A percentile compares a stretch with the other conserved stretches of the same genome.
Evolutionary conservation across 1,140 invertebrate species (phyloP).

Genomic region (Lutraria rhynchaena): DNA sequence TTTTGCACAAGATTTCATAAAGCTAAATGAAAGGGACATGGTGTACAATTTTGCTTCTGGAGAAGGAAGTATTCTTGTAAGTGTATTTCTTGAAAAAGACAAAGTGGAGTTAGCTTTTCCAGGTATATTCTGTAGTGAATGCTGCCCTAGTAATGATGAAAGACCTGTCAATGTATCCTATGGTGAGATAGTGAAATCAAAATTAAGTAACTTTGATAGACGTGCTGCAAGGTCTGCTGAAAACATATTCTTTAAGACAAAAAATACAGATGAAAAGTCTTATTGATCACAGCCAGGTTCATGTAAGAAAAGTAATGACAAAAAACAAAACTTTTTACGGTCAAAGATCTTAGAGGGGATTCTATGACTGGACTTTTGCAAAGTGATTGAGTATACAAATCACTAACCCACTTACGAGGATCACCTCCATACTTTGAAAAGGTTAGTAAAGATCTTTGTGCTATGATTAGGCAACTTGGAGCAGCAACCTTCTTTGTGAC

Average conservation of each 20-base stretch:
- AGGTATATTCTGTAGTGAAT: conserved; percentile 56
- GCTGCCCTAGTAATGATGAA: conserved; percentile 49
- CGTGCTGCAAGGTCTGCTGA: conserved; percentile 48
- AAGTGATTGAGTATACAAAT: conserved; percentile 63
- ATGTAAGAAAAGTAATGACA: conserved; percentile 63
- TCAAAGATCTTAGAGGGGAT: conserved; percentile 51
- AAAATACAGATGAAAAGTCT: conserved; percentile 63
- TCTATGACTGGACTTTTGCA: conserved; percentile 41
- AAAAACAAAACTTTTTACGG: conserved; percentile 52
- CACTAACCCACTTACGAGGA: conserved; percentile 59
- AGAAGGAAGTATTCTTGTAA: conserved; percentile 53
- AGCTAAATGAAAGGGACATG: conserved; percentile 57
- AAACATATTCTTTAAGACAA: conserved; percentile 66
- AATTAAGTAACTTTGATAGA: conserved; percentile 57
- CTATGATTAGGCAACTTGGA: conserved; percentile 64
- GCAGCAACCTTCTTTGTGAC: conserved; percentile 50
- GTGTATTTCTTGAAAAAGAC: conserved; percentile 53
- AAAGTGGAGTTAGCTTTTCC: conserved; percentile 38
- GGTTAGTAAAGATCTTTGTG: conserved; percentile 57
- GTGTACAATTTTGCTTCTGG: conserved; percentile 60
- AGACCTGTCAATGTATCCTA: conserved; percentile 49
- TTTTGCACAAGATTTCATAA: conserved; percentile 56
- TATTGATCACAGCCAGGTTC: conserved; percentile 52
- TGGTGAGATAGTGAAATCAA: conserved; percentile 59
- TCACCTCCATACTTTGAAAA: conserved; percentile 60